Percentiles rank a stretch among this genome's conserved stretches.
phyloP scores from a whole-genome alignment of 1,140 invertebrate genomes.

The Heliconius congener region DNA sequence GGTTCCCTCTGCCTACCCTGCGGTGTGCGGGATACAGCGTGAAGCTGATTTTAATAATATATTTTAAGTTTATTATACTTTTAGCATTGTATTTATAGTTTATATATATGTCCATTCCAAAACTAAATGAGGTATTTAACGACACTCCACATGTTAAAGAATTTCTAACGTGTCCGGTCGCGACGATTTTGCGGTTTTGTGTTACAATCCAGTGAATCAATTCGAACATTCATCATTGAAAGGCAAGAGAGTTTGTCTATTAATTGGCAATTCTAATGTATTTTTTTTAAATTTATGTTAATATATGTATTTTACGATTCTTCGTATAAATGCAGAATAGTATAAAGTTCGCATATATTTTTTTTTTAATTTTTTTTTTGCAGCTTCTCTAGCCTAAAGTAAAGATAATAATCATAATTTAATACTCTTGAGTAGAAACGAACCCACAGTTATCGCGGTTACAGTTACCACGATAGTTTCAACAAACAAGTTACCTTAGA shows the following conservation, averaged over 20 bases:
- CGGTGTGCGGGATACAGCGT: too few species aligned
- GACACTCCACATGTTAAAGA: constrained; percentile 11
- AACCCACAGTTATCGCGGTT: too few species aligned
- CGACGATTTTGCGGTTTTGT: constrained; percentile 31
- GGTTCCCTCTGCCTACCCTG: too few species aligned
- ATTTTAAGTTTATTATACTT: background rate
- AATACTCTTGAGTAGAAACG: too few species aligned
- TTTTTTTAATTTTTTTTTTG: background rate
- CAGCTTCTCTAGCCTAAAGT: too few species aligned
- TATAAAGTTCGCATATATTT: too few species aligned
- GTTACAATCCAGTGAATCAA: background rate
- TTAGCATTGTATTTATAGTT: background rate
- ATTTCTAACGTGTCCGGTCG: constrained; percentile 28
- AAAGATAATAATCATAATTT: too few species aligned
- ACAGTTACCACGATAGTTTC: too few species aligned
- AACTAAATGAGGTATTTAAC: background rate
- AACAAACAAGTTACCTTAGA: too few species aligned
- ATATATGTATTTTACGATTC: background rate
- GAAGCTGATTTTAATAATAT: too few species aligned
- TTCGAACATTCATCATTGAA: background rate
- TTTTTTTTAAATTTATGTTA: background rate
- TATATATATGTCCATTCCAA: background rate
- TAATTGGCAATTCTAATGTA: constrained; percentile 16
- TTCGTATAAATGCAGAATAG: too few species aligned
- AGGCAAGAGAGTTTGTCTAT: background rate